Conservation (phyloP, 2,888 invertebrate species). For the Boloria selene region DNA sequence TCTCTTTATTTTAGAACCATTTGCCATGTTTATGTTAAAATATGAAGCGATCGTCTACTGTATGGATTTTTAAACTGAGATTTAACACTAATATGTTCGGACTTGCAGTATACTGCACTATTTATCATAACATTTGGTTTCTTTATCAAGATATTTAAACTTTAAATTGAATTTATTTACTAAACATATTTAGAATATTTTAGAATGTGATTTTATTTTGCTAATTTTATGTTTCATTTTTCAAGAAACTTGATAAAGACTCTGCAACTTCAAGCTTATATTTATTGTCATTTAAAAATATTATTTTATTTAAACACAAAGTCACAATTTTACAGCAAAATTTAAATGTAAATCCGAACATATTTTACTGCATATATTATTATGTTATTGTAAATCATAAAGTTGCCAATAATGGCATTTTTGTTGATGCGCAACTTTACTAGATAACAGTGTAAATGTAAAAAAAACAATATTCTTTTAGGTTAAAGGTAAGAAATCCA, state of each 20-base stretch:
- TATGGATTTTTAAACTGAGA: too few relatives aligned
- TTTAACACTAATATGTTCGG: constrained; percentile 1
- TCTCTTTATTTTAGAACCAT: too few relatives aligned
- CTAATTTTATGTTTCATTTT: background rate
- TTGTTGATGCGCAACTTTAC: background rate
- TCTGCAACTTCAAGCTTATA: background rate
- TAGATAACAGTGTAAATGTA: background rate
- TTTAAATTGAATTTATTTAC: too few relatives aligned
- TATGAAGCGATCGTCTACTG: too few relatives aligned
- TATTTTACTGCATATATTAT: background rate
- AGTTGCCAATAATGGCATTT: background rate
- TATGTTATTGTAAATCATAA: background rate
- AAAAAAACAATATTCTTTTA: background rate
- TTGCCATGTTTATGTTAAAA: too few relatives aligned
- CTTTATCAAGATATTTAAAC: background rate
- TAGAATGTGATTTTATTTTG: too few relatives aligned
- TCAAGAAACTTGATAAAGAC: constrained; percentile 6
- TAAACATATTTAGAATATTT: too few relatives aligned
- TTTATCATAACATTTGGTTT: background rate
- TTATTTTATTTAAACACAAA: background rate
- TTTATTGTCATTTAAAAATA: background rate
- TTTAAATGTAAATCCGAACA: constrained; percentile 16
- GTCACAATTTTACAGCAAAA: background rate
- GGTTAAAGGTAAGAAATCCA: background rate
- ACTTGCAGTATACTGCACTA: constrained; percentile 3